phyloP scores from a whole-genome alignment of 2,888 invertebrate genomes.

The Diogma glabrata region DNA sequence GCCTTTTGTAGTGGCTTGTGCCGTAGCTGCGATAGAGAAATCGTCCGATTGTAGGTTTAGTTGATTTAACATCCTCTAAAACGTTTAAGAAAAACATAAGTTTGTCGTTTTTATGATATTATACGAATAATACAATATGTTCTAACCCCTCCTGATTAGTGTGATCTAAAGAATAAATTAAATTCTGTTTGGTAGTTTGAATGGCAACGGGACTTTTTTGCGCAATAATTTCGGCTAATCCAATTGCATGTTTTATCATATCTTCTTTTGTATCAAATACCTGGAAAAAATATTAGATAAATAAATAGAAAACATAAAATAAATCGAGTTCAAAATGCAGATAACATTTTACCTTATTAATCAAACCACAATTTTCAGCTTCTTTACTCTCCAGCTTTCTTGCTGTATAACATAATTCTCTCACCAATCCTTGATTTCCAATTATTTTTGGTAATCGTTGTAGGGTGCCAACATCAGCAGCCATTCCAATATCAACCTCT shows the following conservation, averaged over 20 bases:
- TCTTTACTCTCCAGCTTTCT: conserved; percentile 70
- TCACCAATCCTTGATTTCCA: conserved; percentile 72
- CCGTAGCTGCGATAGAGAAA: conserved; percentile 64
- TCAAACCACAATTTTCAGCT: conserved; percentile 68
- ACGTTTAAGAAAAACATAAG: conserved; percentile 12
- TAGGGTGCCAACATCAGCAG: conserved; percentile 90
- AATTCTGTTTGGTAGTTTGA: conserved; percentile 73
- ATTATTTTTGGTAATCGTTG: conserved; percentile 84
- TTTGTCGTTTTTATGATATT: too few species aligned
- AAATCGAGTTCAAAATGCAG: too few species aligned
- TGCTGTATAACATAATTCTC: conserved; percentile 82
- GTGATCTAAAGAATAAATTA: conserved; percentile 82
- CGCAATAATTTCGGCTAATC: conserved; percentile 69
- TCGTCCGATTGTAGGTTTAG: conserved; percentile 88
- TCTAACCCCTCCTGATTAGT: conserved; percentile 78
- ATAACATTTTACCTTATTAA: too few species aligned
- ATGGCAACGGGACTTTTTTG: conserved; percentile 88
- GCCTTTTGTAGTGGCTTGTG: conserved; percentile 55
- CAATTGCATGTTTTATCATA: conserved; percentile 59
- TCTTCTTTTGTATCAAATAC: conserved; percentile 29
- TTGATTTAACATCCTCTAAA: conserved; percentile 62
- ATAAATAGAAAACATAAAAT: too few species aligned
- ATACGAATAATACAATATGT: conserved; percentile 81
- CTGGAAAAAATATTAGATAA: too few species aligned
- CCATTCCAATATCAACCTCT: conserved; percentile 77